A percentile compares a stretch with the other conserved stretches of the same genome.
Conservation (phyloP, 2,888 invertebrate genomes). For the Podabrus alpinus region DNA sequence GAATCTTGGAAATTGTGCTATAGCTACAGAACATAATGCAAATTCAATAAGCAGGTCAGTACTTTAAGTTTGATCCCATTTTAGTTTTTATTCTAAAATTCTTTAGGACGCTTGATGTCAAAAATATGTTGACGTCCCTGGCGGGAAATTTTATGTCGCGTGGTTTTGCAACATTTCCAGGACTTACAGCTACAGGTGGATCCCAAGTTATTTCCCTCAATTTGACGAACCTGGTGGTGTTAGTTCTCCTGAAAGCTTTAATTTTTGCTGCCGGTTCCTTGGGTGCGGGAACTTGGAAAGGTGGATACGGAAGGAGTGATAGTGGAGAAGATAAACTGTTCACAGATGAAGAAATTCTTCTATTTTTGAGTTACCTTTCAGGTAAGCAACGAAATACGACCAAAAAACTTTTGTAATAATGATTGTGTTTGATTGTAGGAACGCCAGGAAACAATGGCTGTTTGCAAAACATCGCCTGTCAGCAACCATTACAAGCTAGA, state of each 20-base stretch:
- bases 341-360: slow-evolving; percentile 71
- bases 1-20: slow-evolving; percentile 6
- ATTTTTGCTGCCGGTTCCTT: slow-evolving; percentile 81
- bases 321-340: slow-evolving; percentile 59
- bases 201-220: slow-evolving; percentile 74
- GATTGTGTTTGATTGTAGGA: slow-evolving; percentile 48
- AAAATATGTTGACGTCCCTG: slow-evolving; percentile 46
- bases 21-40: not conserved
- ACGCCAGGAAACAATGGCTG: slow-evolving; percentile 71
- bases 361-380: slow-evolving; percentile 71
- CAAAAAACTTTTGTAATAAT: not conserved
- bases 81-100: slow-evolving; percentile 7
- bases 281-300: slow-evolving; percentile 71
- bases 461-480: slow-evolving; percentile 76
- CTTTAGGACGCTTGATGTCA: slow-evolving; percentile 50
- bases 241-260: slow-evolving; percentile 79
- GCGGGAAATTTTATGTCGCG: slow-evolving; percentile 50
- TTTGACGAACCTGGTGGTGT: slow-evolving; percentile 78
- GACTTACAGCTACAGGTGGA: slow-evolving; percentile 38
- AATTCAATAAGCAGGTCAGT: slow-evolving; percentile 16
- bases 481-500: slow-evolving; percentile 71
- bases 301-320: slow-evolving; percentile 61
- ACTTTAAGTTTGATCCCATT: not conserved
- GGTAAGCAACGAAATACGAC: slow-evolving; percentile 39
- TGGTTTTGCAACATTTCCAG: slow-evolving; percentile 40